phyloP scores from a whole-genome alignment of 2,797 vertebrate species.

The Falco cherrug region DNA sequence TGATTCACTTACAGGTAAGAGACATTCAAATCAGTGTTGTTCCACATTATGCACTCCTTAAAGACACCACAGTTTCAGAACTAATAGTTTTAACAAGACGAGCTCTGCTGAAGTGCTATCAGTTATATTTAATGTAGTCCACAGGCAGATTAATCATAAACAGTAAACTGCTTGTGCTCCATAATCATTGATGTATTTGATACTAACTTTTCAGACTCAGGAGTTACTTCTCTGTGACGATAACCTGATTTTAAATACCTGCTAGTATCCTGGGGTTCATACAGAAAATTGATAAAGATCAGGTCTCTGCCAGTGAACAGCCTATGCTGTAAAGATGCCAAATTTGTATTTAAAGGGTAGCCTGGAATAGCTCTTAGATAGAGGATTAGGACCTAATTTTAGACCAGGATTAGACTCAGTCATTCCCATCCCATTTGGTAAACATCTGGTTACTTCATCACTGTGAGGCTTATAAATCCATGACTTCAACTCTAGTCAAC shows the following conservation, averaged over 20 bases:
- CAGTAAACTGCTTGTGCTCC: neutral
- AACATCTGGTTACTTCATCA: neutral
- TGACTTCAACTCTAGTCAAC: neutral
- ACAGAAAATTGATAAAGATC: neutral
- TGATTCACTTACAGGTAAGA: slow-evolving; percentile 92
- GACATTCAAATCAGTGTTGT: neutral
- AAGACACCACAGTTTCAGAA: neutral
- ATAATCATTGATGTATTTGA: neutral
- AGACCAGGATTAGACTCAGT: neutral
- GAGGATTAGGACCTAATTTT: neutral
- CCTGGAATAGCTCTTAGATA: neutral
- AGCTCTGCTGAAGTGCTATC: neutral
- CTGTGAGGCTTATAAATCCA: neutral
- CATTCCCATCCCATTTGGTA: neutral
- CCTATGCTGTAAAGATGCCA: neutral
- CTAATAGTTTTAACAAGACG: neutral
- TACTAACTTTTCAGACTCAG: neutral
- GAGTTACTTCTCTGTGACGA: neutral
- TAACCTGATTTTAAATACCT: neutral
- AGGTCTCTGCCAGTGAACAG: neutral
- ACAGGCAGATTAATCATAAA: neutral
- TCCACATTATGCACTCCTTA: neutral
- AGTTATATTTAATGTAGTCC: neutral
- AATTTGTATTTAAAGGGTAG: neutral
- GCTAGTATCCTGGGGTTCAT: neutral